These are phyloP conservation scores for Quadriops clusia DNA, from an alignment of 2,888 invertebrate genomes.

Conservation along the genomic window DNA sequence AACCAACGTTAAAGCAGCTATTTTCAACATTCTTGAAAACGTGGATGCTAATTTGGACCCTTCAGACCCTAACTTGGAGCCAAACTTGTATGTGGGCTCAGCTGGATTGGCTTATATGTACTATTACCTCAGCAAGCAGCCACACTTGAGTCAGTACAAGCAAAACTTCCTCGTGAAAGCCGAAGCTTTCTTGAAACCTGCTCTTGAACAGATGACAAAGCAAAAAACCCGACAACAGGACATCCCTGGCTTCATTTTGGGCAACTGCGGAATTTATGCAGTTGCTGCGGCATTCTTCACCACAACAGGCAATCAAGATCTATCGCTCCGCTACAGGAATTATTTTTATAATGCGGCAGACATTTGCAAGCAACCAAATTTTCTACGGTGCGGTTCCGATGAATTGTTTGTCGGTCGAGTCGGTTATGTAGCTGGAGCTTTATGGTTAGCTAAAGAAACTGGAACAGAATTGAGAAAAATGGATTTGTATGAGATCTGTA, in stretches of 20 bases:
- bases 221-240: slow-evolving; percentile 41
- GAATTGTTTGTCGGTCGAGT: slow-evolving; percentile 78
- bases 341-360: slow-evolving; percentile 35
- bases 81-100: slow-evolving; percentile 58
- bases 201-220: slow-evolving; percentile 43
- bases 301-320: slow-evolving; percentile 37
- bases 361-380: slow-evolving; percentile 42
- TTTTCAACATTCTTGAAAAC: too few relatives aligned
- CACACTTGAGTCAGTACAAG: slow-evolving; percentile 37
- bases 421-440: slow-evolving; percentile 66
- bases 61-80: slow-evolving; percentile 41
- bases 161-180: slow-evolving; percentile 45
- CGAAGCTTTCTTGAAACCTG: slow-evolving; percentile 49
- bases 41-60: too few relatives aligned
- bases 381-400: slow-evolving; percentile 59
- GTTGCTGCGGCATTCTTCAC: slow-evolving; percentile 53
- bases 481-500: slow-evolving; percentile 52
- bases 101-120: slow-evolving; percentile 68
- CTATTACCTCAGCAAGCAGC: slow-evolving; percentile 51
- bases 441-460: slow-evolving; percentile 56
- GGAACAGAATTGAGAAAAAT: slow-evolving; percentile 36
- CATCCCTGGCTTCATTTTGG: slow-evolving; percentile 62
- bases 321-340: slow-evolving; percentile 27
- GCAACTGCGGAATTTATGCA: slow-evolving; percentile 66
- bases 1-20: too few relatives aligned